Evolutionary conservation across 2,797 vertebrate genomes (phyloP), one percentile per base, ranked within the genome.

Genomic region (Odontamblyopus rebecca): DNA sequence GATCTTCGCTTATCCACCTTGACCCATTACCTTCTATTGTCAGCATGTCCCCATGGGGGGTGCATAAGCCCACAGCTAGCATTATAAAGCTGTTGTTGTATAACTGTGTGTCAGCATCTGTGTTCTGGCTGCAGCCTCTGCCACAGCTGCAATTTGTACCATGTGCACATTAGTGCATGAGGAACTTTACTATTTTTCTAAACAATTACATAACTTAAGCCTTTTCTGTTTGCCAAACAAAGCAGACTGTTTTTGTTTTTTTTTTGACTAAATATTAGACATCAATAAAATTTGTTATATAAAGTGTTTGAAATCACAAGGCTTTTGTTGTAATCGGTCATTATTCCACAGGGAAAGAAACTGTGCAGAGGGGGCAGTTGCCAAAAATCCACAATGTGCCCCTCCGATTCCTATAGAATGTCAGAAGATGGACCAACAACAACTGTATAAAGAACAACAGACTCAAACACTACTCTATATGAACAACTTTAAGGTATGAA

Each of bases 281-380:
- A 23, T n/a, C 2, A 54, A 54, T n/a, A 54, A 23, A 6, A 11
- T 8, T 4, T 26, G n/a, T 23, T 56, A 56, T 26, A 26, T 26
- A 9, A 53, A 7, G 53, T 54, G 19, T 59, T 59, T 59, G 26
- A 29, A 15, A 13, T 29, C 4, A 29, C 26, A 59, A 15, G 26
- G 26, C 13, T 59, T 59, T 61, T 61, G 15, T 60, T 16, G 27
- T 61, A 61, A 61, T n/a, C 66, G 7, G 0, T 65, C 41, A 85
- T 73, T 81, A 71, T 79, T 87, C 83, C 84, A 71, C 83, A 98
- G 97, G 76, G 92, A 95, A 65, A 84, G 74, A 50, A 93, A 92
- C 71, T 90, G 71, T 78, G 77, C 86, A 76, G 88, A 92, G 75
- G 29, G 82, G 70, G 86, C 54, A 60, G 18, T 26, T 59, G 48